Conservation (phyloP, 1,140 invertebrate species). For the Anoplolepis gracilipes region DNA sequence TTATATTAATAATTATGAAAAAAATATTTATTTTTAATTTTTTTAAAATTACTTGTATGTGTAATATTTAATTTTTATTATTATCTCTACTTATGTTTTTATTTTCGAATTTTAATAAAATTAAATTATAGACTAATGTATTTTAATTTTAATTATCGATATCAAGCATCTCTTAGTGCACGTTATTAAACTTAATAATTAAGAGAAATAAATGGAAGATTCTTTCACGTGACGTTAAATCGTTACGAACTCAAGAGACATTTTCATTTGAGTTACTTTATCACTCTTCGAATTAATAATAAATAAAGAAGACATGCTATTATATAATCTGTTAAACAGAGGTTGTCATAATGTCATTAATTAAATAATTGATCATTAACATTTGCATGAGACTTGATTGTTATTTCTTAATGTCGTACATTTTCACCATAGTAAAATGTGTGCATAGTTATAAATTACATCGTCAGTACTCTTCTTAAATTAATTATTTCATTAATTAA, state of each 20-base stretch:
- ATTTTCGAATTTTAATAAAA: too few relatives aligned
- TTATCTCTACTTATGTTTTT: too few relatives aligned
- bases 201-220: slow-evolving; percentile 35
- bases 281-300: neutral
- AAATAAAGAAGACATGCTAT: neutral
- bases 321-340: slow-evolving; percentile 1
- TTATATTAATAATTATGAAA: too few relatives aligned
- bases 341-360: too few relatives aligned
- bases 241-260: slow-evolving; percentile 1
- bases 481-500: slow-evolving; percentile 66
- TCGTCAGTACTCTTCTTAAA: slow-evolving; percentile 38
- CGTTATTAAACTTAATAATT: slow-evolving; percentile 45
- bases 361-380: slow-evolving; percentile 59
- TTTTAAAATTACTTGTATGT: too few relatives aligned
- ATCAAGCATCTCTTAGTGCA: neutral
- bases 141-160: neutral
- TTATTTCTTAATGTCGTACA: slow-evolving; percentile 32
- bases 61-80: too few relatives aligned
- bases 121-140: too few relatives aligned
- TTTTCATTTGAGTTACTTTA: slow-evolving; percentile 28
- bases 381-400: slow-evolving; percentile 59
- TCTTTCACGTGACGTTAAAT: slow-evolving; percentile 43
- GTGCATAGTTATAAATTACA: slow-evolving; percentile 27
- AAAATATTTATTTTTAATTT: too few relatives aligned
- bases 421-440: neutral